Conservation (phyloP, 2,888 invertebrate genomes). For the Aphodius granarius region DNA sequence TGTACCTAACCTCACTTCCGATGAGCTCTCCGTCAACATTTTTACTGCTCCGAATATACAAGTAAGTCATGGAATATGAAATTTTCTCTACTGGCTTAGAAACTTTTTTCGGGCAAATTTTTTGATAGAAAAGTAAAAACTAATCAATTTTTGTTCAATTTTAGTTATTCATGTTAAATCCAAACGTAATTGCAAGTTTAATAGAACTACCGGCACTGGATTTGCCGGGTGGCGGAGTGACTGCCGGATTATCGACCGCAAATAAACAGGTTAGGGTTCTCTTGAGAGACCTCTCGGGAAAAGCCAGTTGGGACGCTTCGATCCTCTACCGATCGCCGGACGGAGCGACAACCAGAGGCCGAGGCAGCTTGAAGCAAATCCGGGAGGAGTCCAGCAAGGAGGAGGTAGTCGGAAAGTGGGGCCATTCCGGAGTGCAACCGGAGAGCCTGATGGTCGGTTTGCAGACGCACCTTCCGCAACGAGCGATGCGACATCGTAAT, state of each 20-base stretch:
- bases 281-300: constrained; percentile 88
- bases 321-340: constrained; percentile 81
- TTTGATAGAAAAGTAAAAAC: constrained; percentile 2
- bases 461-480: constrained; percentile 58
- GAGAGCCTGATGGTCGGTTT: constrained; percentile 48
- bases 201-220: constrained; percentile 87
- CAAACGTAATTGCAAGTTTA: constrained; percentile 81
- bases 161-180: constrained; percentile 83
- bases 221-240: constrained; percentile 76
- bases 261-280: constrained; percentile 79
- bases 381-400: constrained; percentile 18
- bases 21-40: constrained; percentile 79
- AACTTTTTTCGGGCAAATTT: background rate
- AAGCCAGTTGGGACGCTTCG: constrained; percentile 95
- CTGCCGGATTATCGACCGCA: constrained; percentile 76
- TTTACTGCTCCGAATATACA: constrained; percentile 83
- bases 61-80: no score
- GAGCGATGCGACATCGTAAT: constrained; percentile 71
- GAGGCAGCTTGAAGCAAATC: constrained; percentile 5
- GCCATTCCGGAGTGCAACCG: constrained; percentile 42
- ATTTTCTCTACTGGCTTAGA: no score
- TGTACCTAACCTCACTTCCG: constrained; percentile 69
- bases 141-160: constrained; percentile 42
- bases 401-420: constrained; percentile 33
- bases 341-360: constrained; percentile 8